phyloP scores from a whole-genome alignment of 2,113 vertebrate genomes.

The Otus sunia region DNA sequence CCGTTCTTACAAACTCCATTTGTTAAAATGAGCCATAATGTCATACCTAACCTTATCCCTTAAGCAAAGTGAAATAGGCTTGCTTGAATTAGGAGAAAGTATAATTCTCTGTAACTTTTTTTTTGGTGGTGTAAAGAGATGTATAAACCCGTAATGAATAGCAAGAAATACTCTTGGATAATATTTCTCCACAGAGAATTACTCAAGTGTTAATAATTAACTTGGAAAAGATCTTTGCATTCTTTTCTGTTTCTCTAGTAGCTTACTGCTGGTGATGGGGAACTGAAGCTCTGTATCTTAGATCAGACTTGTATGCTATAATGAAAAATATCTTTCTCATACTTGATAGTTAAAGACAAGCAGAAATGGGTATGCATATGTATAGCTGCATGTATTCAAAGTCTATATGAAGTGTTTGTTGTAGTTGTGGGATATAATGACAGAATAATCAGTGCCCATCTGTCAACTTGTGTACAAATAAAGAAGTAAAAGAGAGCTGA shows the following conservation, averaged over 20 bases:
- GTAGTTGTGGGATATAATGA: constrained; percentile 32
- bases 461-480: constrained; percentile 36
- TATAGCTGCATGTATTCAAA: not conserved
- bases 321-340: not conserved
- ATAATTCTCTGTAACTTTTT: not conserved
- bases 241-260: not conserved
- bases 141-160: not conserved
- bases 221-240: not conserved
- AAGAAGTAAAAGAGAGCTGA: not conserved
- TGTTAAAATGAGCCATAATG: not conserved
- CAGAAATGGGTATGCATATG: not conserved
- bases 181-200: not conserved
- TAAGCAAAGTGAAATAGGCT: not conserved
- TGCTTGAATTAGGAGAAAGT: not conserved
- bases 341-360: not conserved
- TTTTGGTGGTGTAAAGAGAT: not conserved
- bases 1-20: not conserved
- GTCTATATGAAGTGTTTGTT: not conserved
- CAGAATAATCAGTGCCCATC: constrained; percentile 14
- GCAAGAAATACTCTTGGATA: not conserved
- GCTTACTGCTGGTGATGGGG: not conserved
- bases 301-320: not conserved
- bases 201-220: not conserved
- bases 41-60: not conserved
- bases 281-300: not conserved